Evolutionary conservation across 2,113 vertebrate species (phyloP).

Genomic region (Rostratula benghalensis): DNA sequence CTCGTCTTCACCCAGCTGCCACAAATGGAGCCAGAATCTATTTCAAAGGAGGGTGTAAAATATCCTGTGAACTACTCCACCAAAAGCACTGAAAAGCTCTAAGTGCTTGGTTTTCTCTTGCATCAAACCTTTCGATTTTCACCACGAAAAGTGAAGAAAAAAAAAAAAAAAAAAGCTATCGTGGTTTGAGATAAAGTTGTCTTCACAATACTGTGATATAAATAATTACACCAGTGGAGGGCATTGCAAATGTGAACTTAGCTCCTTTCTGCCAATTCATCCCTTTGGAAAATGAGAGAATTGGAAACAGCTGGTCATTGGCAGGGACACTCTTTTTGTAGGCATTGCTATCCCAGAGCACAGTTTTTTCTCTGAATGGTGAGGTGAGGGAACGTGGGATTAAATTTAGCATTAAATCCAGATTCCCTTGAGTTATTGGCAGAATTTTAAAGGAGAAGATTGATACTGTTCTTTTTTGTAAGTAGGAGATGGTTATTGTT

Average conservation of each 20-base stretch:
- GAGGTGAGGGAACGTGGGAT: neutral
- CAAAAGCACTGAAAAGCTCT: neutral
- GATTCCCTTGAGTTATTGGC: neutral
- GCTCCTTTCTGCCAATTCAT: neutral
- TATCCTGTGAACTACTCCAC: neutral
- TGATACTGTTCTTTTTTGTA: neutral
- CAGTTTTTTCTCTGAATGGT: neutral
- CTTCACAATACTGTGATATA: neutral
- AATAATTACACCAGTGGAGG: constrained; percentile 1
- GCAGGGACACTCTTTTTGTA: neutral
- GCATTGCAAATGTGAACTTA: neutral
- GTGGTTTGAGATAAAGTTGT: neutral
- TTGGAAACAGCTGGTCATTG: constrained; percentile 30
- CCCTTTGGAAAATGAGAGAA: constrained; percentile 29
- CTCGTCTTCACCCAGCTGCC: constrained; percentile 11
- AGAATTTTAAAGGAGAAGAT: neutral
- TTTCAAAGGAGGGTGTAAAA: constrained; percentile 30
- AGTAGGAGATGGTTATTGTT: neutral
- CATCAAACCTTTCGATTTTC: neutral
- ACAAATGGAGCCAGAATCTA: constrained; percentile 21
- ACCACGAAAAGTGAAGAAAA: neutral
- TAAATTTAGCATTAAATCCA: neutral
- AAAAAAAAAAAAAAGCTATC: neutral
- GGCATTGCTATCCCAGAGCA: neutral
- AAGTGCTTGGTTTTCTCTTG: neutral